Base-by-base conservation (phyloP, 2,888 invertebrate species). In the Caenorhabditis plicata region DNA sequence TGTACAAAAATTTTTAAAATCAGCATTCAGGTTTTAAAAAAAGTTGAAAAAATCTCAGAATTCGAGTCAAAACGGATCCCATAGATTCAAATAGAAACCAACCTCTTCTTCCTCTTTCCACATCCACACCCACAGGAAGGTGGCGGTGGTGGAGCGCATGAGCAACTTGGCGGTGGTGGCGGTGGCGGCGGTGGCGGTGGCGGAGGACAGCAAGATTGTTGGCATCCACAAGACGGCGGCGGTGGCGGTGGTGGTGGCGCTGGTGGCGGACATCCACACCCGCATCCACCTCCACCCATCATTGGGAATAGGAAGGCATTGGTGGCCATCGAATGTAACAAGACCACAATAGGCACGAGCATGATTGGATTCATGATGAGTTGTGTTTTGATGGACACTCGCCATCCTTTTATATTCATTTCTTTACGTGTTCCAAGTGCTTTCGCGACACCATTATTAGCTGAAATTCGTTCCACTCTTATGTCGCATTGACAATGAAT, bases 261-360 rank as follows among this genome's bases (percentile, higher is more conserved):
- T 15, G 50, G 56, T 9, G 56, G 31, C 3, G 39, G 49, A 40
- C 55, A 45, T 47, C 50, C 57, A n/a, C 51, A 50, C n/a, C 49
- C 36, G 13, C 49, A 48, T 17, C 55, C 55, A 13, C 46, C 46
- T 20, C 35, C 48, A 31, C 44, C 44, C 4, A 48, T 26, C 52
- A 58, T 53, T 41, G 53, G 53, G 58, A 58, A 58, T 7, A 58
- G 39, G 41, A 58, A 58, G 15, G 44, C 57, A 11, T 41, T 23
- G 7, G 44, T 17, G 9, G 57, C 29, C n/a, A n/a, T n/a, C n/a
- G n/a, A n/a, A 38, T 13, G 13, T 23, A 43, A 33, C 32, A 40
- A 22, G 20, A 38, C 23, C 31, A 26, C 17, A 47, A 47, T 29
- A 26, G 27, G 33, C n/a, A 20, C 29, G 19, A 32, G 27, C 3